Evolutionary conservation across 2,888 invertebrate genomes (phyloP), one percentile per base, ranked within the genome.

Genomic region (Lithophane semibrunnea): DNA sequence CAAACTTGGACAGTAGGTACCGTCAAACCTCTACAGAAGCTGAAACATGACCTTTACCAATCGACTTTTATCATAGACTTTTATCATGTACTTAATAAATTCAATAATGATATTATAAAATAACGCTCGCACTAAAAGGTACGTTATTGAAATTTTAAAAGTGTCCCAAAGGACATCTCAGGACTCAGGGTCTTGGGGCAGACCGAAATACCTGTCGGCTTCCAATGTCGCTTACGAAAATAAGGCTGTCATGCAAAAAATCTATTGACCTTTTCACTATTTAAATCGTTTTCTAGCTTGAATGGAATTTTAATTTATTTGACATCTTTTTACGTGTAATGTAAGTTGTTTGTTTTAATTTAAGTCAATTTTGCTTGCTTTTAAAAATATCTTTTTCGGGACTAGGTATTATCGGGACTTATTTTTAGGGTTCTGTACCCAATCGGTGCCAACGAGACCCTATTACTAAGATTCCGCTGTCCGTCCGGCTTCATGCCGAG

Each of bases 141-240:
- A 24, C 21, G 58, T 74, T 65, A 74, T 60, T 81, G 44, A 65
- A 81, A 74, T 24, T 73, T 60, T 21, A 37, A 52, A 70, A 70
- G 29, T 67, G 29, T 60, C 64, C 73, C 61, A 69, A 83, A 88
- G 86, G 80, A 63, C 69, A 67, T 58, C 61, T 66, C 72, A 18
- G 42, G n/a, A 63, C 69, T 65, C 54, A 10, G 16, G 56, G 47
- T 29, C 42, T 24, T 44, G 24, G 65, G 66, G 42, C 63, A 61
- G 47, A 77, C 66, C 68, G 44, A 61, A 80, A 80, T 73, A 81
- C 79, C 78, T 82, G 81, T 78, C 78, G 58, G 47, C 52, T 54
- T 77, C 63, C 82, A 75, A 77, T 67, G 70, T 72, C 75, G 66
- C 47, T 21, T 66, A 68, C 29, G n/a, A 60, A 69, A 82, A 77